These are phyloP conservation scores for Phanerotoma sp. DNA, from an alignment of 2,888 invertebrate species.

Conservation along the genomic window DNA sequence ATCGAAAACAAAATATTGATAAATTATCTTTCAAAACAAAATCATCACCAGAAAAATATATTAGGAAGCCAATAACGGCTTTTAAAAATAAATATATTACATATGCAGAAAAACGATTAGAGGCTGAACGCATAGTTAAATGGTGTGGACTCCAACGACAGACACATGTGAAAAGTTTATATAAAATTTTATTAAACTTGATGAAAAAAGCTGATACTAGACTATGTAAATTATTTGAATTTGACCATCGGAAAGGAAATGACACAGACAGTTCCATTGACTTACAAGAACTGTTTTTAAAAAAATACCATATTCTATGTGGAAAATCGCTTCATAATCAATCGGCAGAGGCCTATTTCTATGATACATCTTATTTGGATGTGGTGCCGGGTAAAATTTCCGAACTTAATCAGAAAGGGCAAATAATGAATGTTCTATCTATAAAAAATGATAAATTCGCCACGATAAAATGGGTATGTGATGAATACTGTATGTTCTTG, in stretches of 20 bases:
- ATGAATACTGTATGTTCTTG: not conserved
- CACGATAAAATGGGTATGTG: not conserved
- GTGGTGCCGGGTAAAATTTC: not conserved
- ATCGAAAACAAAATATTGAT: too few relatives aligned
- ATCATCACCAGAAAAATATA: not conserved
- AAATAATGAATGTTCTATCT: not conserved
- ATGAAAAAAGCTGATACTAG: not conserved
- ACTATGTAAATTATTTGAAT: too few relatives aligned
- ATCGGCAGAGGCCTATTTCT: constrained; percentile 9
- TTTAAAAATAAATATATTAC: too few relatives aligned
- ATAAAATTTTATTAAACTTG: not conserved
- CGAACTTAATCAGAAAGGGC: not conserved
- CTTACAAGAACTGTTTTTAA: not conserved
- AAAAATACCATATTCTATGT: not conserved
- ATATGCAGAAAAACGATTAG: not conserved
- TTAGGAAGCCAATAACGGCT: too few relatives aligned
- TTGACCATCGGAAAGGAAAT: too few relatives aligned
- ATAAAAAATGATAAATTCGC: not conserved
- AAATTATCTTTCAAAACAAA: too few relatives aligned
- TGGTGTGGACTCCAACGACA: not conserved
- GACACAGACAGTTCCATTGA: too few relatives aligned
- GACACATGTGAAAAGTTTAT: not conserved
- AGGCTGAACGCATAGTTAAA: not conserved
- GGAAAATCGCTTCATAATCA: not conserved
- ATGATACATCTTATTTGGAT: constrained; percentile 2